Base-by-base conservation (phyloP, 2,888 invertebrate species). In the Drosophila rellima region DNA sequence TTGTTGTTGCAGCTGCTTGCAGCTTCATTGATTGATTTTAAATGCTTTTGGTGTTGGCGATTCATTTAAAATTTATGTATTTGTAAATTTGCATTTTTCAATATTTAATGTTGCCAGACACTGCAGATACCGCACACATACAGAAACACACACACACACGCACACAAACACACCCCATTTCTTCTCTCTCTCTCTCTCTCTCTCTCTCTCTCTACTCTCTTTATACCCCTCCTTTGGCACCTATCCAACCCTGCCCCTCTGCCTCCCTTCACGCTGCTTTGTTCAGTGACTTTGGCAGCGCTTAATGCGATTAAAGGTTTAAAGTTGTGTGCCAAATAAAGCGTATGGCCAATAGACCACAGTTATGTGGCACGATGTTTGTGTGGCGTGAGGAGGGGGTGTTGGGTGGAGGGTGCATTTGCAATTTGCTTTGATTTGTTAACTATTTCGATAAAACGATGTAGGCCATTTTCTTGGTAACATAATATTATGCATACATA, bases 251-350 rank as follows among this genome's bases (percentile, higher is more conserved):
- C 35, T 37, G 7, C 10, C 35, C 37, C 48, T 13, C 3, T 5
- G 11, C 18, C 45, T 17, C 33, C 3, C 20, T 7, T n/a, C 3
- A 1, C 13, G 13, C 37, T 55, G 40, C 45, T 56, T 63, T 65
- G 61, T 51, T 55, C 52, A 70, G 39, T 78, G 77, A 76, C 76
- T 77, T 80, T 80, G 66, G 64, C 83, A 70, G 80, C 83, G 76
- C 73, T 81, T 86, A 88, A 86, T 86, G 86, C 86, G 86, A 88
- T 86, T 86, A 88, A 84, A 78, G 80, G 84, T 81, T 88, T 86
- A 88, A 82, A 86, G 82, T 83, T 86, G 80, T 83, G 77, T 73
- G 80, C 75, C 78, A 79, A 86, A 86, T 86, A 86, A 83, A 86
- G 84, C 87, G 82, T 80, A 68, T 66, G 57, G 47, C 18, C 37